Base-by-base conservation (phyloP, 1,140 invertebrate species). In the Pogonus chalceus region DNA sequence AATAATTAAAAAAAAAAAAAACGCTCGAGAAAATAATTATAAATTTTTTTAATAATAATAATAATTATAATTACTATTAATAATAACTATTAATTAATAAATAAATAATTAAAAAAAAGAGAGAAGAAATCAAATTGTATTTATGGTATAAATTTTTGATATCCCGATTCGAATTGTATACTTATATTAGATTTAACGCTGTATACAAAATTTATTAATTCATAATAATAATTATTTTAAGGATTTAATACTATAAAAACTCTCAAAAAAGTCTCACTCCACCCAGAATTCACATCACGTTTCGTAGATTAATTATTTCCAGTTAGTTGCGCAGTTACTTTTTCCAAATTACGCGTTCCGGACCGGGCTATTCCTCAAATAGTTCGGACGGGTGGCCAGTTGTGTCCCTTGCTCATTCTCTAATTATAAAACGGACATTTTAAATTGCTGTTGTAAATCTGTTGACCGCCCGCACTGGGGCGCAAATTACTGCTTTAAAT, bases 101-200 rank as follows among this genome's bases (percentile, higher is more conserved):
- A 49, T 16, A 49, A 22, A 22, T 23, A 49, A 23, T 7, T 14
- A 23, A 49, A 46, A 46, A 21, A 46, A 10, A 14, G 20, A 49
- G 20, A 49, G 23, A 49, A 23, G 47, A 49, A 49, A 49, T 23
- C 2, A 49, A 23, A 49, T 49, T 20, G 37, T 43, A 43, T 43
- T 43, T 43, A 43, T 43, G 37, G 37, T 43, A 43, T 43, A 43
- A 43, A 43, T 43, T 43, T 43, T 43, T 43, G 37, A 43, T 43
- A 43, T 12, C 18, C 37, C 37, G 37, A 43, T 43, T 43, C 37
- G 37, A 43, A 12, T 43, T 16, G 37, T 43, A 43, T 43, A 43
- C 37, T 43, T 43, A 43, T 43, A 43, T 12, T 10, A 43, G 7
- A 43, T 43, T n/a, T n/a, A n/a, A 43, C 37, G 37, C 37, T 43